A percentile compares a stretch with the other conserved stretches of the same genome.
Evolutionary conservation across 2,888 invertebrate species (phyloP).

Genomic region (Metellina segmentata): DNA sequence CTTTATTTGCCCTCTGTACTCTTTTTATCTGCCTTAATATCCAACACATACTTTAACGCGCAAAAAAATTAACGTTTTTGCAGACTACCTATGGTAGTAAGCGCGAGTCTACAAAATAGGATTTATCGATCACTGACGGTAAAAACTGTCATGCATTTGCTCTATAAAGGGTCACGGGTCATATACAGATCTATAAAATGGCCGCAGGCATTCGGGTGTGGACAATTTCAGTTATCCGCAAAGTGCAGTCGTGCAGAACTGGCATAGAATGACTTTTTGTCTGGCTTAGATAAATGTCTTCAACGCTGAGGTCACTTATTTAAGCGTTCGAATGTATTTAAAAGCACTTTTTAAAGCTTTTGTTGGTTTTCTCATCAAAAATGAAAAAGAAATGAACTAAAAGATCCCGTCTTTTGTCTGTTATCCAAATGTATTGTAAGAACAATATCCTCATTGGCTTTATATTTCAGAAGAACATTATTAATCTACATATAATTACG

Average conservation of each 20-base stretch:
- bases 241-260: slow-evolving; percentile 38
- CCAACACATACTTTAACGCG: no score
- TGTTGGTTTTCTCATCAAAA: neutral
- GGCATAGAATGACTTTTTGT: neutral
- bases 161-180: neutral
- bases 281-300: neutral
- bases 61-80: no score
- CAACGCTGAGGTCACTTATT: neutral
- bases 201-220: neutral
- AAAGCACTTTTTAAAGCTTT: neutral
- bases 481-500: no score
- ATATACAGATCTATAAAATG: neutral
- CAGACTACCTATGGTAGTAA: no score
- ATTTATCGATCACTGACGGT: neutral
- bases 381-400: neutral
- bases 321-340: neutral
- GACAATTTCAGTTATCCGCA: slow-evolving; percentile 25
- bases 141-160: neutral
- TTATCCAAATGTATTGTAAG: no score
- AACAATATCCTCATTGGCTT: no score
- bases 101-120: no score
- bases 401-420: neutral
- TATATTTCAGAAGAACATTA: no score
- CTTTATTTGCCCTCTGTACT: no score
- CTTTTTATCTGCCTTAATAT: no score